Conservation (phyloP, 2,797 vertebrate genomes). For the Enteromius thamalakanensis region DNA sequence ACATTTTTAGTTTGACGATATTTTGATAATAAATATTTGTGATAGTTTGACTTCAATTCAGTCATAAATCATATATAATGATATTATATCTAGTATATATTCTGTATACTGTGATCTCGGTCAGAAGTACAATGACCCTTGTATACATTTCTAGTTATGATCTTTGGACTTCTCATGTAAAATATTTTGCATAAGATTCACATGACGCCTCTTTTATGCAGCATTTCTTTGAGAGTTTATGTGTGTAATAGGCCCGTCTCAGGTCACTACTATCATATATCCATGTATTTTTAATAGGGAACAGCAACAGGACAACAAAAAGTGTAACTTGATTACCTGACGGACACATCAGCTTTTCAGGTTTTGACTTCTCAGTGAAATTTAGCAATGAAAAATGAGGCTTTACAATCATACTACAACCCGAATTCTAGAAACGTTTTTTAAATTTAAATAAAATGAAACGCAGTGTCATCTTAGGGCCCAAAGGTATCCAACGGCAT, state of each 20-base stretch:
- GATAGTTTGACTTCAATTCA: background rate
- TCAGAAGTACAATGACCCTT: background rate
- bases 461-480: no score
- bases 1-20: background rate
- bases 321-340: conserved; percentile 59
- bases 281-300: conserved; percentile 77
- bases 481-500: no score
- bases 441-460: no score
- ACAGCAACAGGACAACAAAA: conserved; percentile 64
- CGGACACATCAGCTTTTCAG: conserved; percentile 52
- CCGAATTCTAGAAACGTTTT: no score
- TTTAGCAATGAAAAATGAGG: background rate
- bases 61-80: background rate
- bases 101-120: background rate
- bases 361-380: conserved; percentile 18
- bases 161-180: background rate
- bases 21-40: background rate
- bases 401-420: background rate
- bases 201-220: background rate
- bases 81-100: background rate
- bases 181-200: background rate
- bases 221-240: conserved; percentile 50
- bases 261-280: conserved; percentile 73
- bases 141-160: background rate
- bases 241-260: conserved; percentile 63